phyloP scores from a whole-genome alignment of 2,888 invertebrate species.

The Drosophila nigricruria region DNA sequence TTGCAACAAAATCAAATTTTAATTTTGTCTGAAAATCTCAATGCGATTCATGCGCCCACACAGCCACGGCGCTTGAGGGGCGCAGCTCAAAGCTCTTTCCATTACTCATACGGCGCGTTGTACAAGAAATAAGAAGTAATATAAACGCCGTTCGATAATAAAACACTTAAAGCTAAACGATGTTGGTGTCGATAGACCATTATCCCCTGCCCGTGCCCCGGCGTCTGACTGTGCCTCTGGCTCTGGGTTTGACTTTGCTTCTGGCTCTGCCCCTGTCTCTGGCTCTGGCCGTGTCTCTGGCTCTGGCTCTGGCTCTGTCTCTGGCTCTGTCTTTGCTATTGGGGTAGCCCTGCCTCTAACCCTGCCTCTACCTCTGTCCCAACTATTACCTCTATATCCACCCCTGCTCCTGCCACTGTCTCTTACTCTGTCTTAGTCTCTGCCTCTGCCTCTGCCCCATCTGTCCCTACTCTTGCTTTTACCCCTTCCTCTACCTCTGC shows the following conservation, averaged over 20 bases:
- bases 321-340: neutral
- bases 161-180: constrained; percentile 56
- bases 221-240: neutral
- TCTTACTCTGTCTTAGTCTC: neutral
- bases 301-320: neutral
- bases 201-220: neutral
- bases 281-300: neutral
- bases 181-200: constrained; percentile 31
- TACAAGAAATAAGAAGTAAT: neutral
- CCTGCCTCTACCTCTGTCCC: neutral
- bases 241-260: neutral
- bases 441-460: neutral
- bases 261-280: neutral
- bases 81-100: constrained; percentile 4
- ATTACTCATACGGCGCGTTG: constrained; percentile 58
- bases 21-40: neutral
- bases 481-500: neutral
- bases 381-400: neutral
- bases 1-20: constrained; percentile 10
- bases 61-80: neutral
- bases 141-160: constrained; percentile 42
- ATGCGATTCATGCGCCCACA: constrained; percentile 1
- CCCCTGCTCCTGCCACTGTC: neutral
- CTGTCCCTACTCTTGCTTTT: too few species aligned
- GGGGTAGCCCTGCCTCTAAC: neutral